Base-by-base conservation (phyloP, 2,888 invertebrate species). In the Zaprionus bogoriensis region DNA sequence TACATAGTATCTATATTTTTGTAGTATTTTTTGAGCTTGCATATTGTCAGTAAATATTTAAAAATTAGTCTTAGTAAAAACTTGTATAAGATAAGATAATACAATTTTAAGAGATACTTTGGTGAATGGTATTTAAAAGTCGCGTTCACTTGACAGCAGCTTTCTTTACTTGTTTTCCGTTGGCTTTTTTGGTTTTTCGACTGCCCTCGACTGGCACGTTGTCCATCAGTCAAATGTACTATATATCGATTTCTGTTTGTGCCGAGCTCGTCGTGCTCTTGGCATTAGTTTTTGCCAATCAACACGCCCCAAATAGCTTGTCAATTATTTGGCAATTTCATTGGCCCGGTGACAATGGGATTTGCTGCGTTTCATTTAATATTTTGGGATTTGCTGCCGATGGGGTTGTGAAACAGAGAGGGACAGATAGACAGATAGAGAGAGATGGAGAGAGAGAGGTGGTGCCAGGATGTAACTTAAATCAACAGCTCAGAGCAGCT, bases 261-360 rank as follows among this genome's bases (percentile, higher is more conserved):
- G 41, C 51, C 50, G 25, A 60, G 65, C 77, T 69, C 60, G 41
- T 48, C 50, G 25, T 61, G 65, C 77, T 69, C 60, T 62, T 75
- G 74, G 82, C 82, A 76, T 80, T 80, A 80, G 82, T 80, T 80
- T 80, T 80, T 77, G 74, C 76, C 80, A 80, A 80, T 82, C 80
- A 82, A 77, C 80, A 80, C 73, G 79, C 80, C 71, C 80, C 77
- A 82, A 80, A 80, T 82, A 71, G 80, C 80, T 82, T 80, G 80
- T 80, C 80, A 80, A 80, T 80, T 80, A 82, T 80, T 80, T 80
- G 80, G 67, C 80, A 82, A 80, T 80, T 80, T 80, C 83, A 82
- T 74, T 78, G 77, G 74, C 45, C 66, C 79, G 79, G 71, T 82
- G 80, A 80, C 80, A 80, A 80, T 80, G 82, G 80, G 80, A 80